Conservation (phyloP, 2,113 vertebrate genomes). For the Corythornis vintsioides region DNA sequence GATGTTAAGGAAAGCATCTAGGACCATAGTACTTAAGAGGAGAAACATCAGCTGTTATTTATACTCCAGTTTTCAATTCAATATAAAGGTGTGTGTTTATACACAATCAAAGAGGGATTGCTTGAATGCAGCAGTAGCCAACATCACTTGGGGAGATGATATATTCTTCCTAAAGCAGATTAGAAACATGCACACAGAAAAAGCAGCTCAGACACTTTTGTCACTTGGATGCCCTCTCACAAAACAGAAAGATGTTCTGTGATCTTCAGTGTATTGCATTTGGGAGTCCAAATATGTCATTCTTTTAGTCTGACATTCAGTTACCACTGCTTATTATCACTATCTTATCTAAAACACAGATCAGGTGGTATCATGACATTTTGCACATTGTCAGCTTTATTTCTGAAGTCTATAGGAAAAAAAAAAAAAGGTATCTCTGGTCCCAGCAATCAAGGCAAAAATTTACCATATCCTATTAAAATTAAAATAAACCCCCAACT, state of each 20-base stretch:
- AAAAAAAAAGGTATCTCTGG: not conserved
- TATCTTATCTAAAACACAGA: not conserved
- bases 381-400: not conserved
- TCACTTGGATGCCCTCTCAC: not conserved
- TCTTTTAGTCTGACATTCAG: not conserved
- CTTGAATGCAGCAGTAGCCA: not conserved
- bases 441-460: not conserved
- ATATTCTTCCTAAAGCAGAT: not conserved
- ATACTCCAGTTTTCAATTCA: not conserved
- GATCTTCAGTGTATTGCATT: not conserved
- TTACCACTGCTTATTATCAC: not conserved
- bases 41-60: not conserved
- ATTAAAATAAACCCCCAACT: not conserved
- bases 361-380: not conserved
- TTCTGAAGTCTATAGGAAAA: not conserved
- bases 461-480: not conserved
- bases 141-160: rapidly evolving
- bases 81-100: not conserved
- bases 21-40: not conserved
- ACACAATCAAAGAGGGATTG: not conserved
- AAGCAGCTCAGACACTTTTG: not conserved
- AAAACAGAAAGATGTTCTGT: no score
- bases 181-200: not conserved
- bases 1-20: not conserved
- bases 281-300: not conserved